Evolutionary conservation across 2,797 vertebrate genomes (phyloP).

Genomic region (Toxotes lorentzi): DNA sequence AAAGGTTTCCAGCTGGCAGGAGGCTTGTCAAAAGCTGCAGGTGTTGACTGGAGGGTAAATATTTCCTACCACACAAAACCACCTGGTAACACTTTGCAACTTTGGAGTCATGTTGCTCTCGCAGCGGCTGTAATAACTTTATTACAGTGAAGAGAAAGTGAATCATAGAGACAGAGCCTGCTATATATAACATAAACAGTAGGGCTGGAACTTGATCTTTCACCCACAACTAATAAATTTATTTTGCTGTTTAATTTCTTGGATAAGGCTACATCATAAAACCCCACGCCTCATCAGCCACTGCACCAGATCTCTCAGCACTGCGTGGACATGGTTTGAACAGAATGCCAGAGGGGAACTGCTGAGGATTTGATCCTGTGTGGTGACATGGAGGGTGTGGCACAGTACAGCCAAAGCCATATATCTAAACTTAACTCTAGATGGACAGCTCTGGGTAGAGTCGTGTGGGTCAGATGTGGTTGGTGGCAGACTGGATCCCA

Average conservation of each 20-base stretch:
- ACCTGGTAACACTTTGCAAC: constrained; percentile 29
- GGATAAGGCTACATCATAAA: constrained; percentile 9
- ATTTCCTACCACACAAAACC: constrained; percentile 48
- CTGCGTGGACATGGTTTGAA: constrained; percentile 26
- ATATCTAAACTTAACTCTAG: constrained; percentile 78
- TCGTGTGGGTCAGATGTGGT: constrained; percentile 77
- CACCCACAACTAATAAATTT: neutral
- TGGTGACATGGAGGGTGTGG: constrained; percentile 78
- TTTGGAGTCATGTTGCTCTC: constrained; percentile 13
- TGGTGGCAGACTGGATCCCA: constrained; percentile 68
- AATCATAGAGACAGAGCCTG: constrained; percentile 13
- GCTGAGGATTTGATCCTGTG: constrained; percentile 60
- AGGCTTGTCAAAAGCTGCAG: constrained; percentile 38
- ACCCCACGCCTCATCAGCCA: neutral
- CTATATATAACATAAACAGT: constrained; percentile 27
- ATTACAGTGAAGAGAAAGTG: constrained; percentile 12
- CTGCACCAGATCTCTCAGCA: constrained; percentile 2
- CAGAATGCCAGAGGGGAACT: constrained; percentile 43
- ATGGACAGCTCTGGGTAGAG: constrained; percentile 69
- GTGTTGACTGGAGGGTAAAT: constrained; percentile 52
- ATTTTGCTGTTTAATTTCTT: constrained; percentile 4
- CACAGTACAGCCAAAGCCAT: constrained; percentile 65
- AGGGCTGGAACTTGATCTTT: constrained; percentile 15
- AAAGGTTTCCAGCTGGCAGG: constrained; percentile 33
- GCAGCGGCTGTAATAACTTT: constrained; percentile 45